Percentiles rank a stretch among this genome's conserved stretches.
These are phyloP conservation scores for Chironomus tentans DNA, from an alignment of 2,888 invertebrate species.

Conservation along the genomic window DNA sequence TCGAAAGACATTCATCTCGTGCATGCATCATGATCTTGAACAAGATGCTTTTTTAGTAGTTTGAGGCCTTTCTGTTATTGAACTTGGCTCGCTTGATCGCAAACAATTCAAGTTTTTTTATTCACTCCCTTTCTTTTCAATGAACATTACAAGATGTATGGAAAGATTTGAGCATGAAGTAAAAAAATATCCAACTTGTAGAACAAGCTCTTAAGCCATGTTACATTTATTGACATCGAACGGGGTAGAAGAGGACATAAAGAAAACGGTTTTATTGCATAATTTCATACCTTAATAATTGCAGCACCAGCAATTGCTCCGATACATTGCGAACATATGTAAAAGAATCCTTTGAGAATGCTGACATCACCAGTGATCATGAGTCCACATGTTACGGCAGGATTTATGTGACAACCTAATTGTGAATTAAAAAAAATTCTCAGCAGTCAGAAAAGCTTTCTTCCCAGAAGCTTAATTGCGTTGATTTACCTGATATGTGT, in stretches of 20 bases:
- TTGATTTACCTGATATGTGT: constrained; percentile 57
- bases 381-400: constrained; percentile 79
- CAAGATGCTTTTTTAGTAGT: not conserved
- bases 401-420: constrained; percentile 75
- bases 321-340: constrained; percentile 69
- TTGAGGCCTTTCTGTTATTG: constrained; percentile 21
- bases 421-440: no score
- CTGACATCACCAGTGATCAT: constrained; percentile 72
- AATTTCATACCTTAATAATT: constrained; percentile 52
- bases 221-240: constrained; percentile 35
- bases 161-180: not conserved
- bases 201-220: not conserved
- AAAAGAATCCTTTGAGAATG: constrained; percentile 66
- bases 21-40: constrained; percentile 20
- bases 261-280: not conserved
- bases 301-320: constrained; percentile 77
- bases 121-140: not conserved
- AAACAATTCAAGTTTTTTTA: not conserved
- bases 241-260: constrained; percentile 36
- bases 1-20: not conserved
- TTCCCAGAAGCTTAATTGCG: no score
- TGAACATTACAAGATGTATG: not conserved
- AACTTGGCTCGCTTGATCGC: constrained; percentile 9
- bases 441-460: no score
- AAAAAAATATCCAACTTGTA: not conserved